Base-by-base conservation (phyloP, 2,888 invertebrate genomes). In the Morinoia aosen region DNA sequence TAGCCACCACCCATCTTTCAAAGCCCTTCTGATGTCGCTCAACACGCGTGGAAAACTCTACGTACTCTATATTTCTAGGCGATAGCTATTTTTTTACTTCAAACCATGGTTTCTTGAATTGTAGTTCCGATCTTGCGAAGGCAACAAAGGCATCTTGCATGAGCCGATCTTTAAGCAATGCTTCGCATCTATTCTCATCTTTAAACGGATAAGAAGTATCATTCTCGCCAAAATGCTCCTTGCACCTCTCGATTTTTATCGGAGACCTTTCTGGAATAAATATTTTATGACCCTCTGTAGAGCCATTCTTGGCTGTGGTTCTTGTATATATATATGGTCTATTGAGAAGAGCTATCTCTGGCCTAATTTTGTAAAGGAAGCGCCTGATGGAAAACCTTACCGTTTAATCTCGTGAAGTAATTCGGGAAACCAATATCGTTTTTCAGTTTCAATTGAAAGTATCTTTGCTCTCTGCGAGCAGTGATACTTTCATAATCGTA, bases 251-350 rank as follows among this genome's bases (percentile, higher is more conserved):
- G 33, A 76, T 76, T 76, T 76, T 76, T 76, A 76, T 76, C 76
- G 76, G 33, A 76, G 76, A 33, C 33, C 76, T 76, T 76, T 76
- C 76, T 76, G 76, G 76, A 76, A 76, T 76, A 76, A 76, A 76
- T 76, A 76, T 76, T 76, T 76, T 76, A 76, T 76, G 76, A 76
- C 76, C 25, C 76, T 76, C 76, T 76, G 76, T 25, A 76, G 76
- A 76, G 76, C 25, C 76, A 8, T 19, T 76, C 76, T 33, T 76
- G 76, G 76, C 76, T 76, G 76, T 76, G 76, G 76, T 76, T 76
- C 76, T 12, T 25, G 76, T 76, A n/a, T n/a, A n/a, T n/a, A n/a
- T n/a, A n/a, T n/a, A 76, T 25, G 76, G 76, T 76, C 33, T 76
- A 76, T 76, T 76, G 76, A 76, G 76, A 33, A 76, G 33, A 76